Evolutionary conservation across 2,888 invertebrate species (phyloP).

Genomic region (Drymonia ruficornis): DNA sequence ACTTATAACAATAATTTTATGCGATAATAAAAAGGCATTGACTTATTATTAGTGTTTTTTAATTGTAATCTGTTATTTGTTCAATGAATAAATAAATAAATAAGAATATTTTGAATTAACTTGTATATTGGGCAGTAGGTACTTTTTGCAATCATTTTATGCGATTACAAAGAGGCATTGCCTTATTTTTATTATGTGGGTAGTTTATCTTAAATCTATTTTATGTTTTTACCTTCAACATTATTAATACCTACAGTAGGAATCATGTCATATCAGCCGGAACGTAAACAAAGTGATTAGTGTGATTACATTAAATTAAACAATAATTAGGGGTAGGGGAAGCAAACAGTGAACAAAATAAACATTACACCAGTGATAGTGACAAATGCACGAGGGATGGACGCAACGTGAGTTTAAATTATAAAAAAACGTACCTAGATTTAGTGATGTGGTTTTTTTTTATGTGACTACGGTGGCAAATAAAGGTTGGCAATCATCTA

Average conservation of each 20-base stretch:
- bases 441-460: neutral
- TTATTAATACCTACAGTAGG: conserved; percentile 12
- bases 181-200: neutral
- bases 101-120: no score
- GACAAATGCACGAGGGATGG: conserved; percentile 39
- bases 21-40: no score
- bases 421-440: no score
- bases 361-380: conserved; percentile 15
- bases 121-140: no score
- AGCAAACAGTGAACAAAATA: conserved; percentile 10
- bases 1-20: no score
- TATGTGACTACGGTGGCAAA: no score
- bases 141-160: no score
- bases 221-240: neutral
- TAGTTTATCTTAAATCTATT: neutral
- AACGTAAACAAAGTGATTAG: conserved; percentile 6
- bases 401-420: conserved; percentile 24
- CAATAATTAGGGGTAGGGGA: conserved; percentile 13
- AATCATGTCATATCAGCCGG: conserved; percentile 4
- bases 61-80: no score
- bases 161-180: no score
- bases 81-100: no score
- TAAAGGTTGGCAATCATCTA: no score
- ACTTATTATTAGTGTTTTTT: no score
- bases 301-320: conserved; percentile 18